These are phyloP conservation scores for Cyanoderma ruficeps DNA, from an alignment of 2,113 vertebrate genomes.

Conservation along the genomic window DNA sequence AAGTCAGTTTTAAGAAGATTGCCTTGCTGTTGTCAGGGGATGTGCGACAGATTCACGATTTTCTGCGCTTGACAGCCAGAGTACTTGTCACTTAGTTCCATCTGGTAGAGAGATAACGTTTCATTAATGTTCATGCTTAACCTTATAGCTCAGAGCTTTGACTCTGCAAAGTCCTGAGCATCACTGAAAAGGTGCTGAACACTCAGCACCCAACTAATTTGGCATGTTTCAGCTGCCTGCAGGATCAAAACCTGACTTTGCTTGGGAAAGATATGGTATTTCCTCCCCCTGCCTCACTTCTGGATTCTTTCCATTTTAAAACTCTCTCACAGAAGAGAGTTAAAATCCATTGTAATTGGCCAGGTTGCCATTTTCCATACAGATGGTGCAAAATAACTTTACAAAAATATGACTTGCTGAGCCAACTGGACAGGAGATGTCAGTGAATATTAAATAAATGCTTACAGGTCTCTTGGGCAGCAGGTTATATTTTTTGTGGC, in stretches of 20 bases:
- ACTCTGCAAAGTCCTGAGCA: constrained; percentile 34
- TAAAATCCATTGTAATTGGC: constrained; percentile 33
- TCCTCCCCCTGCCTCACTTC: not conserved
- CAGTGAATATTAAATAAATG: constrained; percentile 52
- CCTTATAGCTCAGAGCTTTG: constrained; percentile 53
- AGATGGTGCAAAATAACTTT: constrained; percentile 43
- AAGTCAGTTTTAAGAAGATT: constrained; percentile 48
- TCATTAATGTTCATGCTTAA: constrained; percentile 65
- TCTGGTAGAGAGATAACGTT: constrained; percentile 70
- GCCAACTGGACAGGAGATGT: constrained; percentile 53
- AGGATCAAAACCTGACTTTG: constrained; percentile 18
- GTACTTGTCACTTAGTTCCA: constrained; percentile 70
- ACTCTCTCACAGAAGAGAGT: constrained; percentile 32
- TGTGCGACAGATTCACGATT: constrained; percentile 64
- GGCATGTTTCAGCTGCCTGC: not conserved
- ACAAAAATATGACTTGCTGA: constrained; percentile 14
- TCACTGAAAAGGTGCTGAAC: constrained; percentile 21
- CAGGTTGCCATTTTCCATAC: constrained; percentile 48
- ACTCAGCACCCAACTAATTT: not conserved
- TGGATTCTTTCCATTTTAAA: constrained; percentile 46
- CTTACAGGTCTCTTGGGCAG: constrained; percentile 36
- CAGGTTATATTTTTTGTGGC: constrained; percentile 33
- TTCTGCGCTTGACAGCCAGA: constrained; percentile 52
- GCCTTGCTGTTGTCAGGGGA: constrained; percentile 49
- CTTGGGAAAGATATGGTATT: not conserved